These are phyloP conservation scores for Phalacrocorax carbo DNA, from an alignment of 2,113 vertebrate species.

Conservation along the genomic window DNA sequence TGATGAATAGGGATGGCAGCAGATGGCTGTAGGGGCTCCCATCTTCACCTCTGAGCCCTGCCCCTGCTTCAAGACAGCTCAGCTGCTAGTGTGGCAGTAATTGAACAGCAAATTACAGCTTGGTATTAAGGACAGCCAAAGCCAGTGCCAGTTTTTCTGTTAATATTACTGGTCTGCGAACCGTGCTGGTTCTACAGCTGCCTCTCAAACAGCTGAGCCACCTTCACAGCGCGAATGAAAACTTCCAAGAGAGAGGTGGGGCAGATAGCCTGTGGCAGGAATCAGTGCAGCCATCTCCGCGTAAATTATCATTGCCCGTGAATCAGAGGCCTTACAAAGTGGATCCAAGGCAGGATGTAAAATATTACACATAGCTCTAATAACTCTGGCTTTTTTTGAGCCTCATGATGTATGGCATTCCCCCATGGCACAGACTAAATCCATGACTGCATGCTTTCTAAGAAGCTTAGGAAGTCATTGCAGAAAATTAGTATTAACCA, in stretches of 20 bases:
- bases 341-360: constrained; percentile 9
- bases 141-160: not conserved
- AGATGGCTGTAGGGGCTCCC: constrained; percentile 24
- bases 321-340: constrained; percentile 51
- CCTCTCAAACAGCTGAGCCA: constrained; percentile 23
- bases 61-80: not conserved
- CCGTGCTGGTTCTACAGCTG: not conserved
- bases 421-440: constrained; percentile 45
- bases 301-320: not conserved
- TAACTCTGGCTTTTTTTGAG: constrained; percentile 10
- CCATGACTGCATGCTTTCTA: constrained; percentile 65
- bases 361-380: constrained; percentile 54
- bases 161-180: constrained; percentile 19
- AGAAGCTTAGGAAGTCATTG: constrained; percentile 70
- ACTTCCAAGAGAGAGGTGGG: constrained; percentile 46
- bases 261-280: constrained; percentile 33
- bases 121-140: not conserved
- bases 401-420: constrained; percentile 51
- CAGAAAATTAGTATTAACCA: constrained; percentile 69
- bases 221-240: not conserved
- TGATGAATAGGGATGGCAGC: constrained; percentile 15
- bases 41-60: not conserved
- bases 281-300: not conserved
- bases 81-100: constrained; percentile 27
- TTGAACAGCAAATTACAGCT: constrained; percentile 46